Evolutionary conservation across 1,140 invertebrate species (phyloP), one percentile per base, ranked within the genome.

Genomic region (Scaptodrosophila lebanonensis): DNA sequence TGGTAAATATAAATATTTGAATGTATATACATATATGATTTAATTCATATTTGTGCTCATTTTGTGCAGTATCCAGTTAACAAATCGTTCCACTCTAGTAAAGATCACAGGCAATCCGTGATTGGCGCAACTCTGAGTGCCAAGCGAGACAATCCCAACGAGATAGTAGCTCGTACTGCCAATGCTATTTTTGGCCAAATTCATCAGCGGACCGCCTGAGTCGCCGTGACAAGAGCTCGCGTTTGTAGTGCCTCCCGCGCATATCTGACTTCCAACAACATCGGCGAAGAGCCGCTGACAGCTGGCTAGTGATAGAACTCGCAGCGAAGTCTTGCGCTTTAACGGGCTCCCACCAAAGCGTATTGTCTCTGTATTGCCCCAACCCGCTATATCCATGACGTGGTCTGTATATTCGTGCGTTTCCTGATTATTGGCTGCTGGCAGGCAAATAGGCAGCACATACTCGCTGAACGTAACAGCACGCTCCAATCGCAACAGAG

Each of bases 181-280:
- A 9, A 18, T 9, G 5, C 11, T 30, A 47, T 51, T 42, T 4
- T 57, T 42, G 2, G 51, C 36, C 1, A 33, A 6, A 12, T 52
- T 11, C 52, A 76, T 76, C 1, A 76, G 32, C 4, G 71, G 65
- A 2, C 66, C 70, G 1, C 71, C 71, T 3, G 66, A 76, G 17
- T 76, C 71, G 1, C 70, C 70, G 0, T 39, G 49, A 8, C 70
- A 75, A 5, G 61, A 58, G 25, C 53, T 35, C 5, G 17, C 15
- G 4, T 0, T 7, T 0, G 35, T 20, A 1, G 25, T 33, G 6
- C 71, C 58, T 4, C 71, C 71, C n/a, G 66, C 66, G 8, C 62
- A 66, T 11, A 76, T 15, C n/a, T 70, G 71, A 6, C 57, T 52
- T 0, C n/a, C 2, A 2, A 13, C 5, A 1, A 70, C 3, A 1